Conservation (phyloP, 2,888 invertebrate species). For the Apomyelois bistriatella region DNA sequence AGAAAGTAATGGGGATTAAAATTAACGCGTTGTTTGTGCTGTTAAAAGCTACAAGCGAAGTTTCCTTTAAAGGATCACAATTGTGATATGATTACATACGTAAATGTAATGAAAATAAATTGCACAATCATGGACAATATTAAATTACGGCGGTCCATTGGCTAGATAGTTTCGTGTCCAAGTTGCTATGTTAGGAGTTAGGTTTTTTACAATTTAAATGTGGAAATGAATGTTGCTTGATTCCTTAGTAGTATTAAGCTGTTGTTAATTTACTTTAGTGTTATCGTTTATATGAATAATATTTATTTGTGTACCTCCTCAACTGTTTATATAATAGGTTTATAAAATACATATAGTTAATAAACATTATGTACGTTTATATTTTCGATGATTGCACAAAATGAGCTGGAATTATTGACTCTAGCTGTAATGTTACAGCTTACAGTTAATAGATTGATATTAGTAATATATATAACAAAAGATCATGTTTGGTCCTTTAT, state of each 20-base stretch:
- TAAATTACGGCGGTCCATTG: conserved; percentile 72
- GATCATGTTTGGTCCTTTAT: not conserved
- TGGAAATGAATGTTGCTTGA: conserved; percentile 45
- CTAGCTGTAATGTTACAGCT: not conserved
- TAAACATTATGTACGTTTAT: not conserved
- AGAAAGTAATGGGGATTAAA: conserved; percentile 20
- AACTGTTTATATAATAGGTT: not conserved
- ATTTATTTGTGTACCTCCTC: conserved; percentile 8
- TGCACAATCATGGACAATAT: conserved; percentile 78
- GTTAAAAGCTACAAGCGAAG: conserved; percentile 39
- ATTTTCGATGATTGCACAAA: not conserved
- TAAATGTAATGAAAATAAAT: conserved; percentile 46
- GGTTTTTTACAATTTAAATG: conserved; percentile 58
- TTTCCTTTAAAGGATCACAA: too few relatives aligned
- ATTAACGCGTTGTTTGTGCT: conserved; percentile 26
- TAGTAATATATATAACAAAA: too few relatives aligned
- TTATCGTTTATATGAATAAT: not conserved
- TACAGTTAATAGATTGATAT: not conserved
- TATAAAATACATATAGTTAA: not conserved
- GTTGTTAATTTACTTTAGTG: conserved; percentile 1
- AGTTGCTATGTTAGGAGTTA: conserved; percentile 53
- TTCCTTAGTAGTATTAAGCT: conserved; percentile 17
- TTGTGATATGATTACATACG: conserved; percentile 63
- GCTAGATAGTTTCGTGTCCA: conserved; percentile 67
- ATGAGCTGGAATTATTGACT: not conserved